A percentile compares a stretch with the other conserved stretches of the same genome.
These are phyloP conservation scores for Craterocephalus amniculus DNA, from an alignment of 2,797 vertebrate species.

Conservation along the genomic window DNA sequence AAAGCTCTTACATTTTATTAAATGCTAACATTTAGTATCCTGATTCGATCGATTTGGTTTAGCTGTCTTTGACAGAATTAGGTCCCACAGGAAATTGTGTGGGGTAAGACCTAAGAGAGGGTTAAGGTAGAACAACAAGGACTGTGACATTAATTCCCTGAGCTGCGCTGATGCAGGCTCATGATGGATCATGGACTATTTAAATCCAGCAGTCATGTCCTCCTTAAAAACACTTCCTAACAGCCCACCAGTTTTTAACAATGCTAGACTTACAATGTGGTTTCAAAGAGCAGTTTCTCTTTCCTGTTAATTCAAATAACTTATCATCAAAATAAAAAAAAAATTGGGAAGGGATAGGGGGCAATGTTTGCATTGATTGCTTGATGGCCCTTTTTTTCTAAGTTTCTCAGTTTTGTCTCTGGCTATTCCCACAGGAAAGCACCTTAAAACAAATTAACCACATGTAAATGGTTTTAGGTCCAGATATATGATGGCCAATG, in stretches of 20 bases:
- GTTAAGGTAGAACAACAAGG: constrained; percentile 76
- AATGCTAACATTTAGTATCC: constrained; percentile 35
- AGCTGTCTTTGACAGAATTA: constrained; percentile 79
- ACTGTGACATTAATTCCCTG: constrained; percentile 84
- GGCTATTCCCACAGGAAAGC: not conserved
- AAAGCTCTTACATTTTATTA: constrained; percentile 43
- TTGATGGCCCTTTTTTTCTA: too few species aligned
- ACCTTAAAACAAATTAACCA: too few species aligned
- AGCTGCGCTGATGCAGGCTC: constrained; percentile 76
- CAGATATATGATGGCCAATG: too few species aligned
- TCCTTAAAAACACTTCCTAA: constrained; percentile 32
- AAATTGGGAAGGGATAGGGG: too few species aligned
- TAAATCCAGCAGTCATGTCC: constrained; percentile 59
- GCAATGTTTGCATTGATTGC: too few species aligned
- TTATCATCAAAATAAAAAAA: not conserved
- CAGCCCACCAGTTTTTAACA: constrained; percentile 28
- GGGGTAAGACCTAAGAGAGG: constrained; percentile 69
- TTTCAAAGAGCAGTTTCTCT: not conserved
- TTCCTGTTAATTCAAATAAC: not conserved
- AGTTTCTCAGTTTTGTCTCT: not conserved
- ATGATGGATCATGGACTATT: constrained; percentile 67
- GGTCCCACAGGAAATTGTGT: constrained; percentile 77
- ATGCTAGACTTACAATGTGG: not conserved
- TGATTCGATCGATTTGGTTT: constrained; percentile 63
- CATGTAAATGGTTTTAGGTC: too few species aligned